Percentiles rank a stretch among this genome's conserved stretches.
phyloP scores from a whole-genome alignment of 2,888 invertebrate species.

The Dromius quadrimaculatus region DNA sequence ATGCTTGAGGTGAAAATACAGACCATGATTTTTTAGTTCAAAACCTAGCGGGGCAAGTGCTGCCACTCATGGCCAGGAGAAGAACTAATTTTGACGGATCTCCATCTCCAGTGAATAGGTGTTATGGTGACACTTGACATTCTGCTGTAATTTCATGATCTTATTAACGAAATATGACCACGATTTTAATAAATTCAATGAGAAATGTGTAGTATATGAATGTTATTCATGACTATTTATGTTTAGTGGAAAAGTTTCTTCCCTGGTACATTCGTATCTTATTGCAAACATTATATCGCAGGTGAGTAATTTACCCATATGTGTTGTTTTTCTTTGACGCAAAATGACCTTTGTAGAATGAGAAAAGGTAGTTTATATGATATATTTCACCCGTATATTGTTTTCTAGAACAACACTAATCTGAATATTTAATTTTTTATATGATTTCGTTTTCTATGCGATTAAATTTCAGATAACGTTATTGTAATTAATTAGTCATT shows the following conservation, averaged over 20 bases:
- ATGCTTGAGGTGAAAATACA: too few relatives aligned
- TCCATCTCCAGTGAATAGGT: constrained; percentile 12
- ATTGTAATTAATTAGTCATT: too few relatives aligned
- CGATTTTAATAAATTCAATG: constrained; percentile 13
- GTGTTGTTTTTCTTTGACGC: constrained; percentile 37
- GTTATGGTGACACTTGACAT: constrained; percentile 48
- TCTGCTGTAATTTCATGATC: constrained; percentile 37
- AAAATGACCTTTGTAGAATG: constrained; percentile 36
- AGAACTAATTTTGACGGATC: not conserved
- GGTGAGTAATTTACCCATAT: constrained; percentile 45
- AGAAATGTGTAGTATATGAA: constrained; percentile 33
- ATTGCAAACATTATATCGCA: constrained; percentile 18
- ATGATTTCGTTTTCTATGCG: too few relatives aligned
- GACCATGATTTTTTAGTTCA: too few relatives aligned
- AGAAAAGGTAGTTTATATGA: not conserved
- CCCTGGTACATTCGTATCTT: not conserved
- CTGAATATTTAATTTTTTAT: too few relatives aligned
- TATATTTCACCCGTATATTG: too few relatives aligned
- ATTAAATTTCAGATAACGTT: too few relatives aligned
- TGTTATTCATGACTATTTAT: constrained; percentile 9
- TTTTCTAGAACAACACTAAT: not conserved
- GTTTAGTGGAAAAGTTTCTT: constrained; percentile 20
- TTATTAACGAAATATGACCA: constrained; percentile 39
- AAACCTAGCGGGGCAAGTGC: too few relatives aligned
- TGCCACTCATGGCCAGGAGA: not conserved